These are phyloP conservation scores for Pomatostomus ruficeps DNA, from an alignment of 2,113 vertebrate genomes.

Conservation along the genomic window DNA sequence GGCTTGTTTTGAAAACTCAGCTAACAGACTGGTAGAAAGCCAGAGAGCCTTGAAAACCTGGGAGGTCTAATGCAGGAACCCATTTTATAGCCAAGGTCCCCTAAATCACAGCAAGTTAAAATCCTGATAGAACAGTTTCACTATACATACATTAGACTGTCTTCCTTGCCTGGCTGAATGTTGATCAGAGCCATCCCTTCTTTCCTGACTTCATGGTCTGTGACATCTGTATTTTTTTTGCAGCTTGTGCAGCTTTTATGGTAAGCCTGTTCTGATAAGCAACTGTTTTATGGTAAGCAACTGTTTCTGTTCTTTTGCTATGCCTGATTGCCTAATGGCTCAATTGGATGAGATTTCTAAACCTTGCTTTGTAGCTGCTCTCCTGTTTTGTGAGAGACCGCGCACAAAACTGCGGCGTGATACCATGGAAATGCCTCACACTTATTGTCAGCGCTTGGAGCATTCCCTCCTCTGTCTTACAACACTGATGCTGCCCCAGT, in stretches of 20 bases:
- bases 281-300: too few relatives aligned
- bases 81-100: neutral
- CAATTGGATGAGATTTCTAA: neutral
- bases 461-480: neutral
- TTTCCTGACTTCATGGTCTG: neutral
- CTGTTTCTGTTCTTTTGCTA: neutral
- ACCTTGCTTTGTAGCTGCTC: neutral
- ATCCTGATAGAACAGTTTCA: neutral
- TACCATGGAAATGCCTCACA: neutral
- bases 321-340: neutral
- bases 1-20: neutral
- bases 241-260: neutral
- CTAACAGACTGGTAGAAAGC: neutral
- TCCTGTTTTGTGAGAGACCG: neutral
- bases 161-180: neutral
- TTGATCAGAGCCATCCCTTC: neutral
- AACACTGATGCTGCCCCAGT: neutral
- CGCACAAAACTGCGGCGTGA: neutral
- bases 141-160: neutral
- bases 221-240: neutral
- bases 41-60: neutral
- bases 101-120: neutral
- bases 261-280: too few relatives aligned
- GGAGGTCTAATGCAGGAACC: neutral
- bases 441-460: neutral